Conservation (phyloP, 2,888 invertebrate genomes). For the Steinernema hermaphroditum region DNA sequence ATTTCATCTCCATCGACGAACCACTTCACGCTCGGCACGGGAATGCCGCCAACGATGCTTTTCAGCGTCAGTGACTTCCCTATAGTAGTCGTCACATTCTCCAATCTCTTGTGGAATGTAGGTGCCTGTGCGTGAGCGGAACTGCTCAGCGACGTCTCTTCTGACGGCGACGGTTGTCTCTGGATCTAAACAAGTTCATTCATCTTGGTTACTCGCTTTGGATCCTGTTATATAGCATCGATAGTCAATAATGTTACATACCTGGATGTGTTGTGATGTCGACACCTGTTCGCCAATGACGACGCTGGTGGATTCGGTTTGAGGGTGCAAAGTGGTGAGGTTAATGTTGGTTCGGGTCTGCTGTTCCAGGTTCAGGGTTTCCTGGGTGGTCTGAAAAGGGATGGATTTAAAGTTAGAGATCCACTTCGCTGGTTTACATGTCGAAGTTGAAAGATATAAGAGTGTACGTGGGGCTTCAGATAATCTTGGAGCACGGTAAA, state of each 20-base stretch:
- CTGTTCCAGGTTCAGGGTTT: conserved; percentile 19
- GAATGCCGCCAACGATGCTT: conserved; percentile 67
- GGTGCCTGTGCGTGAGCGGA: conserved; percentile 35
- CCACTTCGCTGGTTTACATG: too few species aligned
- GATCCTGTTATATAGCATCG: too few species aligned
- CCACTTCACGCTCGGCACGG: conserved; percentile 66
- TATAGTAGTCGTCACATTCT: conserved; percentile 36
- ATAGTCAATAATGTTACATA: too few species aligned
- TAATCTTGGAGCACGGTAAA: too few species aligned
- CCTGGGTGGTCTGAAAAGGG: conserved; percentile 14
- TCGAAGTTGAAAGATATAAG: too few species aligned
- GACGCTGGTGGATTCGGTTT: conserved; percentile 14
- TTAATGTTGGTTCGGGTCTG: conserved; percentile 11
- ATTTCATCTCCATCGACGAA: conserved; percentile 64
- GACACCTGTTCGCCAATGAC: conserved; percentile 6
- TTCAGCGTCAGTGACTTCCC: conserved; percentile 55
- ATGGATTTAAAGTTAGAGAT: too few species aligned
- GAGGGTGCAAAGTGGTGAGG: not conserved
- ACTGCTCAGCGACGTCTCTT: not conserved
- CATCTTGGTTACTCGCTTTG: too few species aligned
- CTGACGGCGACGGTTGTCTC: not conserved
- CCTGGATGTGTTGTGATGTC: not conserved
- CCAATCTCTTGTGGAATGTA: conserved; percentile 39
- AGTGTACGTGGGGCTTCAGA: too few species aligned
- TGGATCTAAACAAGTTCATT: not conserved